Evolutionary conservation across 2,888 invertebrate genomes (phyloP), one percentile per base, ranked within the genome.

Genomic region (Rhagophthalmus giganteus): DNA sequence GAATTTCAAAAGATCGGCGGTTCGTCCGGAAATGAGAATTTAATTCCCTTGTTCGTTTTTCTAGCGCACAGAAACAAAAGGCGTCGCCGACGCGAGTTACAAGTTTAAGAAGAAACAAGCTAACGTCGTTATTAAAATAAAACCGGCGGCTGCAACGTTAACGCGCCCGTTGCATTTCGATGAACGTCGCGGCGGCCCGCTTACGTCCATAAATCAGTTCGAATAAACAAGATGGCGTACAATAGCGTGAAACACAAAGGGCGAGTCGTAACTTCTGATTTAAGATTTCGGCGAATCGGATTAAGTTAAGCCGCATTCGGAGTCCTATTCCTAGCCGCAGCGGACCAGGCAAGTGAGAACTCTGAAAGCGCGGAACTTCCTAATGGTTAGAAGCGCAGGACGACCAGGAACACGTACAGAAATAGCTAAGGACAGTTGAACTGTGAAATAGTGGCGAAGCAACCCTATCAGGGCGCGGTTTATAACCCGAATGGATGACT

Each of bases 241-340:
- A 67, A 66, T 67, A 65, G 62, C 58, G 57, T 50, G 58, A 63
- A 64, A 65, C 66, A 67, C 66, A 67, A 66, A 65, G 62, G 62
- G 67, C 37, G 63, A 64, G 58, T 61, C 69, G 69, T 71, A 70
- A 71, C 67, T 71, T 68, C 66, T 67, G 70, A 69, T 70, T 70
- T 70, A 69, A 69, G 70, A 71, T 71, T 71, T 71, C 64, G 64
- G 63, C 60, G 65, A 64, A 69, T 69, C 68, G 70, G 70, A 70
- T 71, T 71, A 71, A 61, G 55, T 42, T 47, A 53, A 53, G 53
- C 53, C 53, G 53, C 53, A 47, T 53, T 53, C 53, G 37, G 41
- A 53, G 47, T 53, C 53, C 47, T 53, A 53, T 53, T 53, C 47
- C n/a, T n/a, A n/a, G 42, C 26, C 25, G 47, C 46, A 53, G 53